Percentiles rank a stretch among this genome's conserved stretches.
These are phyloP conservation scores for Prochilodus magdalenae DNA, from an alignment of 2,113 vertebrate genomes.

Conservation along the genomic window DNA sequence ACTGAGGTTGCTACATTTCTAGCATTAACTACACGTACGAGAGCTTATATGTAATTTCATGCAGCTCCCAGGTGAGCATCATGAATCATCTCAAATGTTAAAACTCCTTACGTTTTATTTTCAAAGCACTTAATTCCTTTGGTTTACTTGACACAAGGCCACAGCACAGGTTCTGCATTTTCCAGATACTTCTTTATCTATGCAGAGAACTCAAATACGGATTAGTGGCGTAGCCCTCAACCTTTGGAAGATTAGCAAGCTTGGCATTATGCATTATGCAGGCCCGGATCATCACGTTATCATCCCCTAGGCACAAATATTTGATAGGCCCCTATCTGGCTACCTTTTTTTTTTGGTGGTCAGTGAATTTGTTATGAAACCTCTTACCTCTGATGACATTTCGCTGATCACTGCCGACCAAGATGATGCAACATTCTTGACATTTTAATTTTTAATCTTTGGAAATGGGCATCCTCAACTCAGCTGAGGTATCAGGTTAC, in stretches of 20 bases:
- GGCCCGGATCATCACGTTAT: too few relatives aligned
- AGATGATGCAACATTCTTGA: too few relatives aligned
- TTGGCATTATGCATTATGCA: neutral
- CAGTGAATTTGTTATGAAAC: too few relatives aligned
- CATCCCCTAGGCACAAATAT: too few relatives aligned
- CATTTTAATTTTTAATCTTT: too few relatives aligned
- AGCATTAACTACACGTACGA: neutral
- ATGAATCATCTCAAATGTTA: slow-evolving; percentile 26
- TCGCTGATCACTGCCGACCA: too few relatives aligned
- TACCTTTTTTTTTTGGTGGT: too few relatives aligned
- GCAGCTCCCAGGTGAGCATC: neutral
- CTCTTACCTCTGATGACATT: too few relatives aligned
- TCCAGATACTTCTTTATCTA: slow-evolving; percentile 31
- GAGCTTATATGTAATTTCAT: too few relatives aligned
- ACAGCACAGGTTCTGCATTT: slow-evolving; percentile 7
- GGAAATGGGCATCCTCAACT: too few relatives aligned
- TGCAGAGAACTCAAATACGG: slow-evolving; percentile 43
- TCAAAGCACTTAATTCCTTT: slow-evolving; percentile 66
- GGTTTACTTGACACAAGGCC: slow-evolving; percentile 42
- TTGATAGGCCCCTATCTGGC: too few relatives aligned
- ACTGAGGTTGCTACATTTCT: neutral
- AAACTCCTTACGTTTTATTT: slow-evolving; percentile 48
- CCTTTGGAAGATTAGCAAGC: slow-evolving; percentile 6
- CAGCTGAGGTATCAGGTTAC: too few relatives aligned
- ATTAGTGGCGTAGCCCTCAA: slow-evolving; percentile 32